Percentiles rank a stretch among this genome's conserved stretches.
Evolutionary conservation across 2,797 vertebrate genomes (phyloP).

Genomic region (Nyctibius grandis): DNA sequence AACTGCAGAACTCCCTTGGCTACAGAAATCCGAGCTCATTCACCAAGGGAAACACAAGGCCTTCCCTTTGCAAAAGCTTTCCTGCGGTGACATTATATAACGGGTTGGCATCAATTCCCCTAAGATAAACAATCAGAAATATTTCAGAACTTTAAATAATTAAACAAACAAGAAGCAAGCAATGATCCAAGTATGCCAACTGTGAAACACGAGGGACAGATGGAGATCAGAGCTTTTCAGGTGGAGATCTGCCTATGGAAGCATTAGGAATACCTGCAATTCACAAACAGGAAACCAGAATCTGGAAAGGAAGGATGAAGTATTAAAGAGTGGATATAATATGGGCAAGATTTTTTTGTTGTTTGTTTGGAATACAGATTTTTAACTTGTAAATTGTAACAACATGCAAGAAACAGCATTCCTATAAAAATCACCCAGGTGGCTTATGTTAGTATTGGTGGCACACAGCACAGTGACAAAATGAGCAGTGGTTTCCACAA

Average conservation of each 20-base stretch:
- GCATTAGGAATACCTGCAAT: background rate
- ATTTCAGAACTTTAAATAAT: conserved; percentile 12
- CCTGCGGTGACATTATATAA: background rate
- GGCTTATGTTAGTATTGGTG: background rate
- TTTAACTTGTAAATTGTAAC: background rate
- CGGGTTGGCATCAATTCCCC: background rate
- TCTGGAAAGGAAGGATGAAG: background rate
- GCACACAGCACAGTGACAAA: background rate
- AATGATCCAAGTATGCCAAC: background rate
- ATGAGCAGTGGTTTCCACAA: background rate
- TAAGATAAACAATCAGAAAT: background rate
- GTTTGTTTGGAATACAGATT: background rate
- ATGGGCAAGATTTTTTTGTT: background rate
- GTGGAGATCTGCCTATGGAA: background rate
- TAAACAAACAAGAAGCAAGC: conserved; percentile 6
- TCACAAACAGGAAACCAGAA: background rate
- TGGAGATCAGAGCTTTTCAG: background rate
- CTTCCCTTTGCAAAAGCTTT: background rate
- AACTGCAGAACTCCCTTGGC: background rate
- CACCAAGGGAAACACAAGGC: background rate
- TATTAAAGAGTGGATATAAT: background rate
- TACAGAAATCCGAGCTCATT: background rate
- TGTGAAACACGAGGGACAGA: background rate
- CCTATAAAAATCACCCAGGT: background rate
- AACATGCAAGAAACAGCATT: background rate